Evolutionary conservation across 2,888 invertebrate species (phyloP).

Genomic region (Lepidochrysops patricia): DNA sequence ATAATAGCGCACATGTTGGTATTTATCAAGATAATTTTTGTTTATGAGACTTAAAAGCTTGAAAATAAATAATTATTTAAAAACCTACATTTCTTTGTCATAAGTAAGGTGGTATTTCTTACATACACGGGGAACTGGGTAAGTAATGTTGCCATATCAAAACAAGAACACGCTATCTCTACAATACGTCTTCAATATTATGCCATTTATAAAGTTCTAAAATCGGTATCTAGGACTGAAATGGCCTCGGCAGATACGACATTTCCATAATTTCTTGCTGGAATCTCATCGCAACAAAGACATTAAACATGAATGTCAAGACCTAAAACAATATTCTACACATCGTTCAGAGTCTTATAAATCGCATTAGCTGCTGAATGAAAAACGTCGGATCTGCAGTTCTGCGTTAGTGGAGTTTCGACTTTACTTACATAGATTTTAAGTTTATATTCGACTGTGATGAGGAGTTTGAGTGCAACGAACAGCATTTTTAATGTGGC

Average conservation of each 20-base stretch:
- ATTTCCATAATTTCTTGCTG: constrained; percentile 38
- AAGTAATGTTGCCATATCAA: not conserved
- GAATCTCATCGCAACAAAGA: constrained; percentile 58
- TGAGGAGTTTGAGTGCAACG: constrained; percentile 23
- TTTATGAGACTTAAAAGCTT: not conserved
- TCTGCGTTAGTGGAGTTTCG: constrained; percentile 5
- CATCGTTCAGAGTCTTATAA: constrained; percentile 55
- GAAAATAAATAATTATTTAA: not conserved
- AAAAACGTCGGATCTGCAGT: constrained; percentile 25
- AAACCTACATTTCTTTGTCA: not conserved
- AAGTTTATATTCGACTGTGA: constrained; percentile 4
- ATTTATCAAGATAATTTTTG: not conserved
- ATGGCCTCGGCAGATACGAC: constrained; percentile 22
- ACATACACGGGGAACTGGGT: not conserved
- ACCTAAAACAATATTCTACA: constrained; percentile 60
- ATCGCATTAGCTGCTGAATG: constrained; percentile 27
- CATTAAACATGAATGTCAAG: constrained; percentile 57
- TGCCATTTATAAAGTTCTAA: constrained; percentile 9
- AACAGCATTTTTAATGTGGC: constrained; percentile 40
- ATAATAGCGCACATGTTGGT: not conserved
- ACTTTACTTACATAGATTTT: constrained; percentile 11
- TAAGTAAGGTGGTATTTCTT: not conserved
- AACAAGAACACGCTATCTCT: not conserved
- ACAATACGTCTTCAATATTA: not conserved
- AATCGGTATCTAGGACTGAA: constrained; percentile 21